Base-by-base conservation (phyloP, 2,888 invertebrate species). In the Amorpha juglandis region DNA sequence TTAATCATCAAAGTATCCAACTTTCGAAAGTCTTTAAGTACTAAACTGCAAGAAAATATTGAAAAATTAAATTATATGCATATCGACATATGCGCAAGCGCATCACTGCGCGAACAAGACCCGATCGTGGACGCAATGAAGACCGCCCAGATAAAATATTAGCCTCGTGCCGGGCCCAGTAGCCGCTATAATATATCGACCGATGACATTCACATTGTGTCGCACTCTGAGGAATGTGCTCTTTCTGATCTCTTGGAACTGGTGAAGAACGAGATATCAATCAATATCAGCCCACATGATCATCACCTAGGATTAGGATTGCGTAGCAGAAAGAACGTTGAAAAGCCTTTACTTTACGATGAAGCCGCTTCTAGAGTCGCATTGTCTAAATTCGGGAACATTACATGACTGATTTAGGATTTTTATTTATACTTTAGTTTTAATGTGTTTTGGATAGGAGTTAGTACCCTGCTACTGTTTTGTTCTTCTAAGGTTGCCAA, bases 71-170 rank as follows among this genome's bases (percentile, higher is more conserved):
- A n/a, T n/a, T 16, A 16, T 16, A 16, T 6, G 1, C n/a, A 42
- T 11, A 63, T 50, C 51, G 62, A 52, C 11, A 55, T 67, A 51
- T 63, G 35, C 7, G 48, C 35, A 65, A 38, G 45, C 71, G 69
- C 85, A 76, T 70, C 82, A 63, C 83, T 83, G 80, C n/a, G 55
- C 70, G 74, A 78, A 76, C 84, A 71, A 78, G 82, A 77, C 82
- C 78, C 81, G 83, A 86, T 84, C 81, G 75, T 76, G 72, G 71
- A 75, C 72, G 90, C 90, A 91, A 92, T 92, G 91, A 92, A 92
- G 92, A 91, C 90, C 87, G 90, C 90, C 88, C 89, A 84, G 88
- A 89, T 91, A 90, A 92, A 91, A 90, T 92, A 92, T 90, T 88
- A 88, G 84, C 87, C 82, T 86, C 86, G 84, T 83, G 84, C 84